These are phyloP conservation scores for Upupa epops DNA, from an alignment of 2,113 vertebrate genomes.

Conservation along the genomic window DNA sequence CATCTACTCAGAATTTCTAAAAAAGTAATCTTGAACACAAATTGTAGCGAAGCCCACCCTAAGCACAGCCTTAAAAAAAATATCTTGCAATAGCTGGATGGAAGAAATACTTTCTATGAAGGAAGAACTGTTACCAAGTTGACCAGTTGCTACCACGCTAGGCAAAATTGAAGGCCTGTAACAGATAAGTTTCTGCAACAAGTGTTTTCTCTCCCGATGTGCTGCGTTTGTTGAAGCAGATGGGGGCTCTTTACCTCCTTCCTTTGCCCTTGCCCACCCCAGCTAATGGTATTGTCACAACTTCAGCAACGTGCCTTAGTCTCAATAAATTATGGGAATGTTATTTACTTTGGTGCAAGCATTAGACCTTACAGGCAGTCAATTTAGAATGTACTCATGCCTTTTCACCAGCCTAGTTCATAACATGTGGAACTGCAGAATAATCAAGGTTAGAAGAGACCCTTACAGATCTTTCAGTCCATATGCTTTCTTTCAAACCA, in stretches of 20 bases:
- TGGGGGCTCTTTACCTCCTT: no score
- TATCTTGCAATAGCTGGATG: not conserved
- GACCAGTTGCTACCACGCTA: not conserved
- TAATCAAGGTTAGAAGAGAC: not conserved
- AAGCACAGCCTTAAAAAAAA: not conserved
- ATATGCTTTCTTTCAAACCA: not conserved
- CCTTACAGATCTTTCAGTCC: not conserved
- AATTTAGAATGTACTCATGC: not conserved
- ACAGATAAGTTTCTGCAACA: not conserved
- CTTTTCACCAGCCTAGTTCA: not conserved
- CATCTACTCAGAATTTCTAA: not conserved
- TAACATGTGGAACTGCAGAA: not conserved
- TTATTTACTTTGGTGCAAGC: not conserved
- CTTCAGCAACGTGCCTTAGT: not conserved
- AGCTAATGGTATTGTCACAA: not conserved
- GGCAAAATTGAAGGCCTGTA: not conserved
- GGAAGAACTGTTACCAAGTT: not conserved
- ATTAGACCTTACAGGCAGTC: not conserved
- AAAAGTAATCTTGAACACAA: not conserved
- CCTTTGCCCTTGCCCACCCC: not conserved
- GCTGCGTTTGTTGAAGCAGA: not conserved
- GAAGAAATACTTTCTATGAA: not conserved
- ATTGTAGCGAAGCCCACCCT: not conserved
- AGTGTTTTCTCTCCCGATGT: not conserved
- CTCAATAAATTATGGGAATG: not conserved